These are phyloP conservation scores for Antheraea mylitta DNA, from an alignment of 1,140 invertebrate species.

Conservation along the genomic window DNA sequence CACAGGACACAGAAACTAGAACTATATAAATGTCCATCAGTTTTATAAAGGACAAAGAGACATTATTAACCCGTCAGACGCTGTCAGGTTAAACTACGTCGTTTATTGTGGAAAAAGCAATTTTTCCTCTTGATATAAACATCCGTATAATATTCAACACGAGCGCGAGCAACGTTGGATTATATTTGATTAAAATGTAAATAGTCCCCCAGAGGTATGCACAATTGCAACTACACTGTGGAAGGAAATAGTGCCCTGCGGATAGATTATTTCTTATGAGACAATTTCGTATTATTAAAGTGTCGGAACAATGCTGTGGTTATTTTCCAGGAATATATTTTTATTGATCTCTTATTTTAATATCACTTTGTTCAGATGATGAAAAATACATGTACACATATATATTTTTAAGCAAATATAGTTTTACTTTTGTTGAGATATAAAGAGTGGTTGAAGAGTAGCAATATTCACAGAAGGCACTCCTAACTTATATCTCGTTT, in stretches of 20 bases:
- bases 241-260: not conserved
- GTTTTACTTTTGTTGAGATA: no score
- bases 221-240: slow-evolving; percentile 9
- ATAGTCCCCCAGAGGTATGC: slow-evolving; percentile 2
- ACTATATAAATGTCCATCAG: not conserved
- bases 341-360: not conserved
- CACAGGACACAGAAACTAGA: not conserved
- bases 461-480: no score
- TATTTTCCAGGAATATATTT: not conserved
- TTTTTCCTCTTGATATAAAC: slow-evolving; percentile 18
- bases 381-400: no score
- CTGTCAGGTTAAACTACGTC: not conserved
- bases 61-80: slow-evolving; percentile 2
- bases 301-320: not conserved
- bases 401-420: no score
- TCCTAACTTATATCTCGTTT: no score
- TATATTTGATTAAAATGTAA: slow-evolving; percentile 29
- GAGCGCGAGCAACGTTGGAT: not conserved
- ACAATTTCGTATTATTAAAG: not conserved
- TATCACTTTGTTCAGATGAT: no score
- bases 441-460: no score
- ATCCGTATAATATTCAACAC: slow-evolving; percentile 6
- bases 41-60: slow-evolving; percentile 3
- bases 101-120: slow-evolving; percentile 16
- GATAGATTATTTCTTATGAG: not conserved